These are phyloP conservation scores for Brachionus asplanchnoidis DNA, from an alignment of 1,140 invertebrate species.

Conservation along the genomic window DNA sequence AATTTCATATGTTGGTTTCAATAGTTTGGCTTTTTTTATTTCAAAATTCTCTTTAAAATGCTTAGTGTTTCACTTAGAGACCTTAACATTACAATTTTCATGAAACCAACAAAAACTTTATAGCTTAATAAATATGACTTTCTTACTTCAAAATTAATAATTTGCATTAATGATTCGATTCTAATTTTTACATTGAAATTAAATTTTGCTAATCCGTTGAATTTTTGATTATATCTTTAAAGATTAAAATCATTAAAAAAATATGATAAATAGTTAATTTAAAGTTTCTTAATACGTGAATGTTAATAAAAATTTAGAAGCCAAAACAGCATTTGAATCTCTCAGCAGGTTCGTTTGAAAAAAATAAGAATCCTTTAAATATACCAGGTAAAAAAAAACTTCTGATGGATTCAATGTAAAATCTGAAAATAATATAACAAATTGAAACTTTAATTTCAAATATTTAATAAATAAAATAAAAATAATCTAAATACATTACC, in stretches of 20 bases:
- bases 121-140: neutral
- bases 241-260: neutral
- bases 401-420: neutral
- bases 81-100: constrained; percentile 1
- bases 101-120: neutral
- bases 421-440: neutral
- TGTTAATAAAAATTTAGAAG: neutral
- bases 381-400: neutral
- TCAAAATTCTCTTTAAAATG: neutral
- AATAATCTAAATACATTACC: constrained; percentile 3
- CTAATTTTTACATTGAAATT: neutral
- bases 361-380: neutral
- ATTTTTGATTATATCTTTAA: too few species aligned
- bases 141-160: neutral
- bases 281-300: neutral
- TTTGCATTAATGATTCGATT: neutral
- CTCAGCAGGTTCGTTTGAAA: neutral
- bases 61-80: constrained; percentile 1
- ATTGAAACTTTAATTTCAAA: constrained; percentile 17
- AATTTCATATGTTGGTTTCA: neutral
- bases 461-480: constrained; percentile 2
- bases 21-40: neutral
- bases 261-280: neutral
- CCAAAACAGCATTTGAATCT: neutral
- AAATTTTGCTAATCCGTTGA: neutral